Base-by-base conservation (phyloP, 2,797 vertebrate genomes). In the Melanotaenia maccullochi region DNA sequence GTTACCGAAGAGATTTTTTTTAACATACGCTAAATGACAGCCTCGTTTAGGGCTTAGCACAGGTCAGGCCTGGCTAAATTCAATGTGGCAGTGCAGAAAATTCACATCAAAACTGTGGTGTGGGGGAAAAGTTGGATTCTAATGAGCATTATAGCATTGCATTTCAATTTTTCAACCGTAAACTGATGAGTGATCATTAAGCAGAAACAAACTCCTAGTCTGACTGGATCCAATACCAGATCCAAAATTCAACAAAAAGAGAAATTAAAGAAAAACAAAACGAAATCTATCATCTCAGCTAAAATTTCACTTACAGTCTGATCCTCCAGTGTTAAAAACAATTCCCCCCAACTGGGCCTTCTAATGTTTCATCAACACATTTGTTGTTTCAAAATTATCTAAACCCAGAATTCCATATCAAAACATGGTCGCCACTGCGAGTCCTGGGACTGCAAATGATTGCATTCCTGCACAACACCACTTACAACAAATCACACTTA, bases 1-100 rank as follows among this genome's bases (percentile, higher is more conserved):
- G 87, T 87, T 84, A 74, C 75, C 2, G 58, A 80, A 68, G 75
- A 87, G 61, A 56, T 69, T 66, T 85, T 75, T 73, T 68, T 81
- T 83, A 75, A 79, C 76, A 72, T 84, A 86, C 61, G 54, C 75
- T 70, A 84, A 87, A 85, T 84, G 86, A 85, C 85, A 88, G 85
- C 61, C 70, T 59, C 7, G 74, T 75, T 66, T 70, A 69, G 71
- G 77, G 85, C 80, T 92, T 84, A 89, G 74, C 73, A 58, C 82
- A 76, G 90, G 90, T 93, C 88, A 91, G 83, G 78, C 69, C 69
- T 40, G 32, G 71, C 65, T 85, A 83, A 91, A 91, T 89, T 80
- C 76, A 83, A 87, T 73, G 85, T 88, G 90, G 85, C 89, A 81
- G 83, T 36, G 80, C 22, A 81, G 78, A 91, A 92, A 90, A 90